phyloP scores from a whole-genome alignment of 2,113 vertebrate genomes.

The Pimephales promelas region DNA sequence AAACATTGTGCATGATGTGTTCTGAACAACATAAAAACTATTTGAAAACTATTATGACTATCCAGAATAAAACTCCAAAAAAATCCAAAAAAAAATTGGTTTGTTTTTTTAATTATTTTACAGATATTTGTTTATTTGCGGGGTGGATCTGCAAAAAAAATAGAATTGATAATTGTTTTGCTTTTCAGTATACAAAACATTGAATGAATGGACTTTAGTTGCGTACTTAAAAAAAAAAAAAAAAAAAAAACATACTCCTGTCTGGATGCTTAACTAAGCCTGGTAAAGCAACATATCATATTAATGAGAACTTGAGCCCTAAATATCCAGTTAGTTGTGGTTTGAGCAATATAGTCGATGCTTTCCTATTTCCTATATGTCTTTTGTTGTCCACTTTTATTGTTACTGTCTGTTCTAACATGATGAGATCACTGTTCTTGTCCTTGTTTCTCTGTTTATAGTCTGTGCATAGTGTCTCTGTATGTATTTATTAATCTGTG shows the following conservation, averaged over 20 bases:
- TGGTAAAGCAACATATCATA: not conserved
- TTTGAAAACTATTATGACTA: not conserved
- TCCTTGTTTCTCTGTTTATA: too few species aligned
- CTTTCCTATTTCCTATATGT: too few species aligned
- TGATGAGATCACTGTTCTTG: too few species aligned
- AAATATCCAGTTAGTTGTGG: too few species aligned
- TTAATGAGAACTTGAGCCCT: slow-evolving; percentile 12
- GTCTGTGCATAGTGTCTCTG: too few species aligned
- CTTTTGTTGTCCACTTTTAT: too few species aligned
- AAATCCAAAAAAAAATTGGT: too few species aligned
- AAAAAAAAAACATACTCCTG: not conserved
- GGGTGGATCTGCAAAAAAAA: not conserved
- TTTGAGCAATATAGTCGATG: too few species aligned
- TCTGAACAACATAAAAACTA: not conserved
- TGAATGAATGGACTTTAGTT: not conserved
- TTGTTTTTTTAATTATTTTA: too few species aligned
- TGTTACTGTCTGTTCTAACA: too few species aligned
- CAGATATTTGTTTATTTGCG: too few species aligned
- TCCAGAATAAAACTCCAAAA: not conserved
- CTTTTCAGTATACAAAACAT: not conserved
- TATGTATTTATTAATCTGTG: too few species aligned
- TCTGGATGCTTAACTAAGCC: not conserved
- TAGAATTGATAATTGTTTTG: not conserved
- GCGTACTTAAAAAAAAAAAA: not conserved
- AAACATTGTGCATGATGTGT: not conserved